Conservation (phyloP, 2,113 vertebrate species). For the Calypte anna region DNA sequence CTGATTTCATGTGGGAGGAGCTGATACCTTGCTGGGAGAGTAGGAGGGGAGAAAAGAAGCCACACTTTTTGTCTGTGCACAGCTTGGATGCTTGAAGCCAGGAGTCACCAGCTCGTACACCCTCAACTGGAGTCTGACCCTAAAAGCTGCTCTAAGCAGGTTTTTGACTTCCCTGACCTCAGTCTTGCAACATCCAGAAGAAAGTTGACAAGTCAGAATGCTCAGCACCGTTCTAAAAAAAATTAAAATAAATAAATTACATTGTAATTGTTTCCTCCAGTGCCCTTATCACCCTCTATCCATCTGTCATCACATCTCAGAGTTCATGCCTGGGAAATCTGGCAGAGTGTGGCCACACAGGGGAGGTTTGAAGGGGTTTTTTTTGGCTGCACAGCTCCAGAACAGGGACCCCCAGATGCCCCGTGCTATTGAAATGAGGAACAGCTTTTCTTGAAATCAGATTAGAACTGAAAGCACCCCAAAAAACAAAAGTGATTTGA, state of each 20-base stretch:
- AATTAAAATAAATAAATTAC: not conserved
- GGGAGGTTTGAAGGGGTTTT: not conserved
- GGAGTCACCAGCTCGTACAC: not conserved
- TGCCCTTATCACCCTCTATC: not conserved
- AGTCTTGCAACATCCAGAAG: not conserved
- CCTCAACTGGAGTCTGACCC: not conserved
- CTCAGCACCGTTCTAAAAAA: not conserved
- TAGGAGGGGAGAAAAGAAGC: constrained; percentile 1
- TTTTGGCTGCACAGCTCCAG: not conserved
- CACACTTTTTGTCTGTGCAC: not conserved
- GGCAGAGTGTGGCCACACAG: rapidly evolving
- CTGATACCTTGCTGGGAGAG: not conserved
- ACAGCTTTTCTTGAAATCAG: not conserved
- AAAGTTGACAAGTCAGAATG: not conserved
- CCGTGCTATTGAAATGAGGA: not conserved
- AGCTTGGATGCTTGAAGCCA: not conserved
- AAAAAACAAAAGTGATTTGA: not conserved
- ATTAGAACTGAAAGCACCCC: not conserved
- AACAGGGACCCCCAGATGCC: no score
- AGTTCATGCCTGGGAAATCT: not conserved
- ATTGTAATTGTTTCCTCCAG: not conserved
- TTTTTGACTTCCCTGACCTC: not conserved
- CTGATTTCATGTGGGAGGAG: not conserved
- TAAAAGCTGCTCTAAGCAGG: rapidly evolving
- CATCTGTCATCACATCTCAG: not conserved